Base-by-base conservation (phyloP, 2,888 invertebrate genomes). In the Eristalinus sepulchralis region DNA sequence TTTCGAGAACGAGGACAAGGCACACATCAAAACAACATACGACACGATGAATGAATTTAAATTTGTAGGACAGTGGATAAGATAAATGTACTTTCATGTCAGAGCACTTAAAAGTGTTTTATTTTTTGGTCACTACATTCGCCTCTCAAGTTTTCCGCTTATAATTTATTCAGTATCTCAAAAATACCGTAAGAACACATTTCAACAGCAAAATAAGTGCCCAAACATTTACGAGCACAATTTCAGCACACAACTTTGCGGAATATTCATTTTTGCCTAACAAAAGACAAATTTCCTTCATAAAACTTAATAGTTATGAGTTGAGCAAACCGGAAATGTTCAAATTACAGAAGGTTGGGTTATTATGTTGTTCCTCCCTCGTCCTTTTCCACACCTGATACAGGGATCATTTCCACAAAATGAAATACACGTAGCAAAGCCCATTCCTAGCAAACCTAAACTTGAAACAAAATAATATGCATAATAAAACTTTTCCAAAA, bases 271-370 rank as follows among this genome's bases (percentile, higher is more conserved):
- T 47, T 59, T 4, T 13, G 13, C 22, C 33, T 24, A 22, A 60
- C 72, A 22, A 22, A 31, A 33, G 53, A 63, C 62, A 63, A 63
- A 63, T 72, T 63, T 22, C 20, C 5, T 47, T 33, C 70, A 72
- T 72, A 63, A 22, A 53, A 53, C 62, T 72, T 72, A 63, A 72
- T 63, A 62, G 62, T 53, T 72, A 34, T 53, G 33, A 4, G 47
- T 63, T 53, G 2, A n/a, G 53, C n/a, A 34, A n/a, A 62, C 47
- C 62, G 57, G 59, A 70, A 59, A 67, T 27, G 53, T 53, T 53
- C 31, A 24, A 6, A 4, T 68, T 57, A 13, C 1, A 22, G 24
- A 24, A 4, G 24, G 17, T 8, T 47, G 47, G 47, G 17, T 17
- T 17, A n/a, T 17, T 22, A 24, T 57, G 27, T 67, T 53, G 53